A percentile compares a stretch with the other conserved stretches of the same genome.
Evolutionary conservation across 2,888 invertebrate genomes (phyloP).

Genomic region (Drosophila mercatorum): DNA sequence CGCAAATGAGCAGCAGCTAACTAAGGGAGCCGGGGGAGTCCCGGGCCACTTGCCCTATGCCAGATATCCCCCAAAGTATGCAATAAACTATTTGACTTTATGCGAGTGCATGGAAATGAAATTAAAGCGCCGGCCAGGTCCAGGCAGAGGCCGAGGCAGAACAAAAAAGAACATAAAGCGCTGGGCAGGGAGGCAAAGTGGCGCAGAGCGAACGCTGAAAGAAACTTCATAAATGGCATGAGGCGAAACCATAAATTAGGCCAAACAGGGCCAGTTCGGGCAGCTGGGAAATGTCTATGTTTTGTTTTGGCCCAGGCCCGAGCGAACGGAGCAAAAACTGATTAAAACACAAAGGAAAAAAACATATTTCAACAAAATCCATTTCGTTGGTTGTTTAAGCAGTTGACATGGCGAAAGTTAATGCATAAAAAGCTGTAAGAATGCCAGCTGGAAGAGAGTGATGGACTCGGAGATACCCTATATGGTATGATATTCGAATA

Average conservation of each 20-base stretch:
- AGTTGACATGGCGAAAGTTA: neutral
- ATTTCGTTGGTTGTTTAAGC: neutral
- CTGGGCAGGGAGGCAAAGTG: neutral
- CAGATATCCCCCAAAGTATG: constrained; percentile 47
- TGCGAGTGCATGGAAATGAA: constrained; percentile 43
- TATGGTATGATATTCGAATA: neutral
- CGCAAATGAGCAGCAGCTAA: constrained; percentile 53
- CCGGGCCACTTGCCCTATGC: neutral
- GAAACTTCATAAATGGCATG: constrained; percentile 33
- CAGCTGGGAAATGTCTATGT: constrained; percentile 1
- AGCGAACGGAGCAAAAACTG: neutral
- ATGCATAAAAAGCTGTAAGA: neutral
- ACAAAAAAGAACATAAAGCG: neutral
- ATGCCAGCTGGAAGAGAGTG: neutral
- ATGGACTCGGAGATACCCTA: neutral
- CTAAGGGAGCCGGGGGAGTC: neutral
- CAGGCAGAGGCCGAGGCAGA: neutral
- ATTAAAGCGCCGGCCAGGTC: constrained; percentile 32
- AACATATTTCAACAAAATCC: constrained; percentile 4
- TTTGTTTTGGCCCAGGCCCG: constrained; percentile 2
- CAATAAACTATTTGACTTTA: constrained; percentile 52
- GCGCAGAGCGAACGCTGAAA: constrained; percentile 24
- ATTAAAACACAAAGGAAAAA: constrained; percentile 5
- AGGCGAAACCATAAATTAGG: constrained; percentile 46
- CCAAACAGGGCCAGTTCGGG: constrained; percentile 24